Evolutionary conservation across 2,797 vertebrate genomes (phyloP).

Genomic region (Schizopygopsis pylzovi): DNA sequence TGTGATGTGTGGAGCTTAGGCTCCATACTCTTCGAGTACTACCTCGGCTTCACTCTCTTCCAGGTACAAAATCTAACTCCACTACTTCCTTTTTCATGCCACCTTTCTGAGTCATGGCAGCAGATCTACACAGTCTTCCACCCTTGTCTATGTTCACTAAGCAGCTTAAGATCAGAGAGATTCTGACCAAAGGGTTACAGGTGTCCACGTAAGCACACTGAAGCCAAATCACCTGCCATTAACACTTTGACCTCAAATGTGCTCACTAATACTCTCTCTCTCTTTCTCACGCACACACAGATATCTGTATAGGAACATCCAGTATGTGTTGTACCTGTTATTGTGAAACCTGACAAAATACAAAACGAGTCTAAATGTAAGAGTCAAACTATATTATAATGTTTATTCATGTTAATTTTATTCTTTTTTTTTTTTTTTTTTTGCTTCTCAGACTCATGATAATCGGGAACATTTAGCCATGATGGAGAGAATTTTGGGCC

Average conservation of each 20-base stretch:
- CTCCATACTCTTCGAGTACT: conserved; percentile 98
- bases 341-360: not conserved
- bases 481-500: conserved; percentile 98
- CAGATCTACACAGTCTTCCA: conserved; percentile 9
- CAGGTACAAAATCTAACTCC: conserved; percentile 82
- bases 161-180: conserved; percentile 44
- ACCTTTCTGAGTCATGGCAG: not conserved
- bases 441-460: conserved; percentile 88
- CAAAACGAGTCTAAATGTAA: not conserved
- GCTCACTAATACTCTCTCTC: conserved; percentile 25
- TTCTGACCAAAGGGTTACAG: conserved; percentile 25
- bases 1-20: conserved; percentile 99
- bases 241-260: conserved; percentile 21
- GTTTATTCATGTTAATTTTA: not conserved
- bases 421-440: not conserved
- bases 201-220: not conserved
- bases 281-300: not conserved
- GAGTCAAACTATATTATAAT: not conserved
- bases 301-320: not conserved
- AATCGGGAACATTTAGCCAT: conserved; percentile 98
- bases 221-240: conserved; percentile 26
- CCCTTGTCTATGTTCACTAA: conserved; percentile 29
- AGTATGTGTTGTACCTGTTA: not conserved
- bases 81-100: not conserved
- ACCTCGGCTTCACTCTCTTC: conserved; percentile 97